Evolutionary conservation across 2,888 invertebrate species (phyloP).

Genomic region (Erebia epiphron): DNA sequence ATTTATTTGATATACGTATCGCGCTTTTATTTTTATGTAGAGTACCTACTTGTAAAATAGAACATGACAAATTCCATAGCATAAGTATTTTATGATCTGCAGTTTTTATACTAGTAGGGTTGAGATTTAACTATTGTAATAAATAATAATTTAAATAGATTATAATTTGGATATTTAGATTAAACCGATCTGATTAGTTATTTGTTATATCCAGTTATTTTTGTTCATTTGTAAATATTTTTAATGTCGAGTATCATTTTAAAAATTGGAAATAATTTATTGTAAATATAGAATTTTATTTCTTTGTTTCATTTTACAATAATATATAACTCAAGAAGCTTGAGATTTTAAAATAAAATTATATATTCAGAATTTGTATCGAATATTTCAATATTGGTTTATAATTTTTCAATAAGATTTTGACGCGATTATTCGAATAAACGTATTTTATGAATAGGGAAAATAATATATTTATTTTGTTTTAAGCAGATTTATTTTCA

Average conservation of each 20-base stretch:
- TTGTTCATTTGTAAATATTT: constrained; percentile 50
- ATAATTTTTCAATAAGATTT: constrained; percentile 26
- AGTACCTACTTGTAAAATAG: constrained; percentile 21
- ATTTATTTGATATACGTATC: neutral
- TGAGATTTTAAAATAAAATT: constrained; percentile 48
- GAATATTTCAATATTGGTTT: constrained; percentile 14
- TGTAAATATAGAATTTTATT: constrained; percentile 71
- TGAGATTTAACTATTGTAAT: constrained; percentile 31
- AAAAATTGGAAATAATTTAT: constrained; percentile 35
- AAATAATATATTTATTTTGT: constrained; percentile 63
- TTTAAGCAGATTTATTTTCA: constrained; percentile 14
- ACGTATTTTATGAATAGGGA: constrained; percentile 44
- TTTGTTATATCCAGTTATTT: constrained; percentile 19
- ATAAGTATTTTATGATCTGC: constrained; percentile 28
- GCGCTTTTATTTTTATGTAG: constrained; percentile 38
- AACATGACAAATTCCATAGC: constrained; percentile 37
- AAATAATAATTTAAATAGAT: constrained; percentile 25
- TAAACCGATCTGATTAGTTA: constrained; percentile 41
- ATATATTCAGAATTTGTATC: constrained; percentile 38
- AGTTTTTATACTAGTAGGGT: constrained; percentile 25
- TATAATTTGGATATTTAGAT: constrained; percentile 30
- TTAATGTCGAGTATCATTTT: constrained; percentile 36
- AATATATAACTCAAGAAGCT: constrained; percentile 54
- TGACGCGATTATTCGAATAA: constrained; percentile 27
- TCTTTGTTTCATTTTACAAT: constrained; percentile 38